Conservation (phyloP, 2,888 invertebrate species). For the Heterodera filipjevi region DNA sequence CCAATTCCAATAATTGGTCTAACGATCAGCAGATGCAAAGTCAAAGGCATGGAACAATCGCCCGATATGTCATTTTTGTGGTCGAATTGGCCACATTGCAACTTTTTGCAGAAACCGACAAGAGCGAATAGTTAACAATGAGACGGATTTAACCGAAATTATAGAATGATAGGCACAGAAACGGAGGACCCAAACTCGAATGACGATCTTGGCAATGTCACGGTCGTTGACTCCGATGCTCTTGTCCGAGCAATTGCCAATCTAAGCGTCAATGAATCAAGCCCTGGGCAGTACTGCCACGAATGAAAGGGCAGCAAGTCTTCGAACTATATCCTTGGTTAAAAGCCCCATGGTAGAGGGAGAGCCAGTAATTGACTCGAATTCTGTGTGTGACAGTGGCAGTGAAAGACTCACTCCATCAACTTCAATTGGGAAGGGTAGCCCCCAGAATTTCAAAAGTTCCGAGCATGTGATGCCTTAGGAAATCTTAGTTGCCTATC, state of each 20-base stretch:
- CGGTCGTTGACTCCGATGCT: not conserved
- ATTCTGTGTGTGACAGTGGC: not conserved
- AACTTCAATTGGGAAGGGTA: constrained; percentile 11
- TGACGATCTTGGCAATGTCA: not conserved
- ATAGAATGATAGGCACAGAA: not conserved
- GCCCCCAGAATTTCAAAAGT: not conserved
- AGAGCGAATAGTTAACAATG: too few species aligned
- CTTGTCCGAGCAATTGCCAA: not conserved
- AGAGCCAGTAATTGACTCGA: not conserved
- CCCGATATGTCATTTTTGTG: not conserved
- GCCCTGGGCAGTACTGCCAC: not conserved
- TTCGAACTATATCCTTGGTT: not conserved
- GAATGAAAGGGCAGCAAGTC: not conserved
- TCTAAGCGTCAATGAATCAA: not conserved
- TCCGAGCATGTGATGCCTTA: too few species aligned
- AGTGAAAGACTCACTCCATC: not conserved
- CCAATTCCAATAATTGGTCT: not conserved
- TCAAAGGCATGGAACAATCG: not conserved
- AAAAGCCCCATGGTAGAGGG: not conserved
- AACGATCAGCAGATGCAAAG: constrained; percentile 12
- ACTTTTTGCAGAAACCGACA: not conserved
- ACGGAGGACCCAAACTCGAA: too few species aligned
- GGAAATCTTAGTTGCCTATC: too few species aligned
- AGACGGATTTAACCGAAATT: too few species aligned
- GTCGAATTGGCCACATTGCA: not conserved